Evolutionary conservation across 2,113 vertebrate species (phyloP).

Genomic region (Microtus pennsylvanicus): DNA sequence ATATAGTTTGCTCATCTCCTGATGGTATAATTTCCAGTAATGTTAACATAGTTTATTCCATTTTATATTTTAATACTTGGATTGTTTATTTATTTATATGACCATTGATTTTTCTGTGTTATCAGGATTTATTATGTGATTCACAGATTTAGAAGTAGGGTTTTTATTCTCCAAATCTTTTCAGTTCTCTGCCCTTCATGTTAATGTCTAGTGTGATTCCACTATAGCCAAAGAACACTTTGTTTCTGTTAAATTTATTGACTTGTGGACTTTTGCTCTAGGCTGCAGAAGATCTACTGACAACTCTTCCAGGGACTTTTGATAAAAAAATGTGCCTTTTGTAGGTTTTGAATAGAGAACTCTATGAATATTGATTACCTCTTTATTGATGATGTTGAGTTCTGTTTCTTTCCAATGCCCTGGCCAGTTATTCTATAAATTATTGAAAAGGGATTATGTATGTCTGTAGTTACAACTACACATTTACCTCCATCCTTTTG

Average conservation of each 20-base stretch:
- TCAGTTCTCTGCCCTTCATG: background rate
- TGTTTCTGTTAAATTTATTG: background rate
- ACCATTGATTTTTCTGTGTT: background rate
- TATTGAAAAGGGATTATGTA: background rate
- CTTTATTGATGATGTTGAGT: background rate
- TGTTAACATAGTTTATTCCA: background rate
- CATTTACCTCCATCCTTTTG: background rate
- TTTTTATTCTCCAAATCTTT: background rate
- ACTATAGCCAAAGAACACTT: background rate
- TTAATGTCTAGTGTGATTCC: background rate
- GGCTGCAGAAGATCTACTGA: background rate
- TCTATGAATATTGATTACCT: background rate
- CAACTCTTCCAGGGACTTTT: background rate
- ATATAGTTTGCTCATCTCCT: background rate
- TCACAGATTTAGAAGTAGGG: background rate
- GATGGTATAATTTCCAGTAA: background rate
- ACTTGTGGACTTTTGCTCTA: background rate
- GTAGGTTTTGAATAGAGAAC: background rate
- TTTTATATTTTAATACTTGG: background rate
- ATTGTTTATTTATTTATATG: background rate
- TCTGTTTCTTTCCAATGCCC: background rate
- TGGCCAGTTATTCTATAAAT: background rate
- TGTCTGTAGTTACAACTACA: background rate
- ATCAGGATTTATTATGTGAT: background rate
- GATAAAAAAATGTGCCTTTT: background rate